Evolutionary conservation across 1,140 invertebrate genomes (phyloP), one percentile per base, ranked within the genome.

Genomic region (Lysiphlebus fabarum): DNA sequence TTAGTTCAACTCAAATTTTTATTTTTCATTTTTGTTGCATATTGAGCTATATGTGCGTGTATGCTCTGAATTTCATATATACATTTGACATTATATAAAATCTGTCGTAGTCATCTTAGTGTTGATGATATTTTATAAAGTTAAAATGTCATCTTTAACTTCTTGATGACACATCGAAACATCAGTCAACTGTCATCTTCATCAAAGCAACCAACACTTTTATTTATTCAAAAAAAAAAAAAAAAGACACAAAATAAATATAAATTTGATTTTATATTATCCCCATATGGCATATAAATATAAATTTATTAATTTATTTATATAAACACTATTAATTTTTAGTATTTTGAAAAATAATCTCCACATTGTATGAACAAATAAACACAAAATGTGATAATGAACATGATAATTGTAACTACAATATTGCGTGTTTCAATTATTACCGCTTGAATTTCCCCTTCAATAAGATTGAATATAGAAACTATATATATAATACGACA

Each of bases 341-440:
- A 26, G 17, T 26, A 26, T 26, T 26, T 26, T 26, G 1, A 7
- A 26, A 50, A 44, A 54, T 60, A 2, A 26, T 26, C 17, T 4
- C 17, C 1, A 26, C 17, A 26, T 1, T 26, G 17, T 26, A 26
- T 26, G 17, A 26, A 26, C 17, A 26, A 26, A 26, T 26, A 26
- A 26, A 26, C 17, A 26, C 17, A 1, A 26, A 26, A 26, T 26
- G 17, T 26, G 17, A 26, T 26, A 26, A 26, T 26, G 17, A 26
- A 26, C 17, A 26, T 26, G 17, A 51, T 38, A 38, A 38, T 53
- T 58, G 62, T 75, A 77, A 75, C 65, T 75, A 72, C 64, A 62
- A 66, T 67, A 76, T 78, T 66, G 73, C 74, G 75, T 79, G 73
- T 75, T 77, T 76, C 71, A 79, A 74, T 77, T 75, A 77, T 71